phyloP scores from a whole-genome alignment of 2,797 vertebrate species.

The Yasuhikotakia modesta region DNA sequence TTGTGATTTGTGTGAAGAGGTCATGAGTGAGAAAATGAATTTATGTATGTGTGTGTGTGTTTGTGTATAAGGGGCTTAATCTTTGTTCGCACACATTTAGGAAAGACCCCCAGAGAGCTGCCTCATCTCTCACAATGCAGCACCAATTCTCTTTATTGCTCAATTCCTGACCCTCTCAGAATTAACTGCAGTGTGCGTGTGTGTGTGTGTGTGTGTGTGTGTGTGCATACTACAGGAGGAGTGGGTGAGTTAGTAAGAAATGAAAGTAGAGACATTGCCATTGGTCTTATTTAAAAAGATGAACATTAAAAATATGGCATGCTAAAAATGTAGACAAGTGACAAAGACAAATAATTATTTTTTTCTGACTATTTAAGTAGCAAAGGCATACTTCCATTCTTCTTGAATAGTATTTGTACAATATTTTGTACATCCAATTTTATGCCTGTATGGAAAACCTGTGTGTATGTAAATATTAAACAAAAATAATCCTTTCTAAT shows the following conservation, averaged over 20 bases:
- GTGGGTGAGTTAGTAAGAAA: background rate
- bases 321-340: too few species aligned
- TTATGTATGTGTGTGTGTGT: constrained; percentile 11
- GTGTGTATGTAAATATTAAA: too few species aligned
- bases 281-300: background rate
- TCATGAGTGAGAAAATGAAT: constrained; percentile 35
- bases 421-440: too few species aligned
- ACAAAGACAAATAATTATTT: too few species aligned
- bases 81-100: constrained; percentile 54
- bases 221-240: constrained; percentile 1
- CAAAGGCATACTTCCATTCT: too few species aligned
- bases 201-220: constrained; percentile 2
- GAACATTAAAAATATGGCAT: too few species aligned
- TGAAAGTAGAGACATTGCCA: background rate
- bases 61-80: constrained; percentile 49
- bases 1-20: constrained; percentile 30
- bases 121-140: constrained; percentile 54
- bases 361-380: too few species aligned
- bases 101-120: constrained; percentile 49
- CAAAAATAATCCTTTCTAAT: too few species aligned
- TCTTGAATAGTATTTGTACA: too few species aligned
- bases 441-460: too few species aligned
- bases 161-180: constrained; percentile 56
- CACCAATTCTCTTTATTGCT: constrained; percentile 57
- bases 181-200: constrained; percentile 27